Evolutionary conservation across 2,888 invertebrate species (phyloP).

Genomic region (Tillus elongatus): DNA sequence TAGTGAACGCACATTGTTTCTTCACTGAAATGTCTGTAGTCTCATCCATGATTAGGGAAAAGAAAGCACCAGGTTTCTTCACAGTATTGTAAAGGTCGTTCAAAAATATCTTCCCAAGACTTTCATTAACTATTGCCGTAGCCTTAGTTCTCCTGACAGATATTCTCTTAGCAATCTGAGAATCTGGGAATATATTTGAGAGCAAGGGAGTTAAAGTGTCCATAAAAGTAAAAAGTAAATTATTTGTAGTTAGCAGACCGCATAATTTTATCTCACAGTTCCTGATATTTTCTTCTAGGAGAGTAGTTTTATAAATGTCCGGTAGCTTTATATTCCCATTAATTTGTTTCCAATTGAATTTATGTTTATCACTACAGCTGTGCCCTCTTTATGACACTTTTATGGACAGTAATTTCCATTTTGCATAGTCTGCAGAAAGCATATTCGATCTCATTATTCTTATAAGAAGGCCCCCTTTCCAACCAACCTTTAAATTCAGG

Average conservation of each 20-base stretch:
- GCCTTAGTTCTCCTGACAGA: conserved; percentile 10
- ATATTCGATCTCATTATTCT: neutral
- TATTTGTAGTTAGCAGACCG: conserved; percentile 15
- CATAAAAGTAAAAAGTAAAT: conserved; percentile 16
- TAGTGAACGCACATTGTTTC: conserved; percentile 18
- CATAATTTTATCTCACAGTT: conserved; percentile 13
- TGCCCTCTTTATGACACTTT: neutral
- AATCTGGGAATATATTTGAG: conserved; percentile 13
- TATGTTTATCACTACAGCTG: neutral
- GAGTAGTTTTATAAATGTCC: neutral
- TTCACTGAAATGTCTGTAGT: conserved; percentile 14
- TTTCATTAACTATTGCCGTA: conserved; percentile 4
- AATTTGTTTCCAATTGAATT: neutral
- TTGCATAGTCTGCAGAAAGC: neutral
- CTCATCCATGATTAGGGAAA: conserved; percentile 9
- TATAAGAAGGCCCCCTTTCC: too few relatives aligned
- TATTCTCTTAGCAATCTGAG: conserved; percentile 11
- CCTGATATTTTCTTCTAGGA: neutral
- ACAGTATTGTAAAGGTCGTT: neutral
- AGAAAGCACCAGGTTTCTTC: neutral
- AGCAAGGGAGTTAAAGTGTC: conserved; percentile 17
- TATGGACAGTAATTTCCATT: neutral
- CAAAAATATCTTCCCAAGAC: conserved; percentile 5
- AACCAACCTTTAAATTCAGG: too few relatives aligned
- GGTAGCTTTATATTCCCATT: neutral